phyloP scores from a whole-genome alignment of 2,888 invertebrate species.

The Apodemia mormo region DNA sequence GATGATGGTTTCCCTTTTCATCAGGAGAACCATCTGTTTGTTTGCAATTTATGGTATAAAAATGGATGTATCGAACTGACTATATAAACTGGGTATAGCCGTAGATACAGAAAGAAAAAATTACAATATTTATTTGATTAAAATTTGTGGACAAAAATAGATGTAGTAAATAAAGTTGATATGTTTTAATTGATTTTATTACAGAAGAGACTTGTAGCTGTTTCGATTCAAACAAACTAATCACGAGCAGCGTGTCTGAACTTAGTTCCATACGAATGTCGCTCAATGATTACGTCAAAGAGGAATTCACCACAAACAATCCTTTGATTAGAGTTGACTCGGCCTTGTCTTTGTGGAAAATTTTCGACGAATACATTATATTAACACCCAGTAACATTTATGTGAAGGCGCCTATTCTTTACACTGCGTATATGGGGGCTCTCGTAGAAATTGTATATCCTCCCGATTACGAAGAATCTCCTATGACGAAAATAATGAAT shows the following conservation, averaged over 20 bases:
- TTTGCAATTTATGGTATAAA: not conserved
- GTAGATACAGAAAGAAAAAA: no score
- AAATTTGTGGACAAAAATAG: no score
- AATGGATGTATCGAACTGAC: not conserved
- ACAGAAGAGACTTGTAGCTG: not conserved
- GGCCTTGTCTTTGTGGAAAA: not conserved
- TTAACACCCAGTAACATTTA: not conserved
- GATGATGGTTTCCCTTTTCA: no score
- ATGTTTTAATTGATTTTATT: not conserved
- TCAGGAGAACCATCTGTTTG: no score
- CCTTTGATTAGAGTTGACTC: not conserved
- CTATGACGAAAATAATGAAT: not conserved
- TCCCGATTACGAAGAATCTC: not conserved
- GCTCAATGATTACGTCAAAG: not conserved
- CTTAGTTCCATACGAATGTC: not conserved
- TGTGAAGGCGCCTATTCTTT: not conserved
- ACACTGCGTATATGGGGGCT: not conserved
- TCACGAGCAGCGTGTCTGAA: not conserved
- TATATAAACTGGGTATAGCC: not conserved
- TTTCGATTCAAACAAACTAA: not conserved
- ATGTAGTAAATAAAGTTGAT: no score
- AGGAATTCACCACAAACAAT: not conserved
- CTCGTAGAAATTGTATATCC: not conserved
- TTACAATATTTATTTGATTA: no score
- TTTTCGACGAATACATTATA: conserved; percentile 7